Conservation (phyloP, 2,797 vertebrate genomes). For the Hyperoplus lanceolatus region DNA sequence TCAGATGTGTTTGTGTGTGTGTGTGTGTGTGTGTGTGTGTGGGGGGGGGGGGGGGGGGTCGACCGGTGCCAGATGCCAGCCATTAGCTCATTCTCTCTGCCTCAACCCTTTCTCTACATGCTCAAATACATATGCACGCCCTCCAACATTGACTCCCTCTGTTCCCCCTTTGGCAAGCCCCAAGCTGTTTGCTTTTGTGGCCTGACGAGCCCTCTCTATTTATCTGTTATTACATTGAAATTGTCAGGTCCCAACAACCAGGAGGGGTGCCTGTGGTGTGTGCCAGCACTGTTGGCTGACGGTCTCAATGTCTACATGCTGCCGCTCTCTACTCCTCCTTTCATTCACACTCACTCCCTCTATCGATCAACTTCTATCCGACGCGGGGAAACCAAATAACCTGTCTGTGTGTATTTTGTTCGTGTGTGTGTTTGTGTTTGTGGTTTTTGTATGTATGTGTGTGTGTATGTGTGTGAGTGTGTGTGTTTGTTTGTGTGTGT, state of each 20-base stretch:
- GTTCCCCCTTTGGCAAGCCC: conserved; percentile 83
- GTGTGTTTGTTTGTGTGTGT: conserved; percentile 27
- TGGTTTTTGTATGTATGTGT: not conserved
- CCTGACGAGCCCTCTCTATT: conserved; percentile 83
- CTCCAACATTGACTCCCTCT: conserved; percentile 77
- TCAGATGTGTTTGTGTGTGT: conserved; percentile 15
- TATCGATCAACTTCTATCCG: conserved; percentile 63
- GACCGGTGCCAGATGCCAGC: conserved; percentile 81
- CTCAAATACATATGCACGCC: conserved; percentile 73
- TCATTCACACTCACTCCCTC: conserved; percentile 54
- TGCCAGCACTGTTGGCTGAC: conserved; percentile 76
- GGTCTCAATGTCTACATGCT: conserved; percentile 45
- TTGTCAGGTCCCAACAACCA: conserved; percentile 84
- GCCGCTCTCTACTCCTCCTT: conserved; percentile 37
- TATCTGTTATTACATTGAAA: conserved; percentile 86
- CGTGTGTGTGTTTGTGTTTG: not conserved
- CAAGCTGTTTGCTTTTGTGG: conserved; percentile 86
- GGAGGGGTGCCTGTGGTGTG: conserved; percentile 69
- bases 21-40: no score
- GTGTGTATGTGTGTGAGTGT: not conserved
- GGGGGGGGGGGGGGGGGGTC: conserved; percentile 46
- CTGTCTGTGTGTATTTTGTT: conserved; percentile 31
- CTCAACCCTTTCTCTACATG: conserved; percentile 64
- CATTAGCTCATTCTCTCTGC: conserved; percentile 74
- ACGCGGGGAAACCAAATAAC: conserved; percentile 33